These are phyloP conservation scores for Agonopterix subpropinquella DNA, from an alignment of 2,888 invertebrate species.

Conservation along the genomic window DNA sequence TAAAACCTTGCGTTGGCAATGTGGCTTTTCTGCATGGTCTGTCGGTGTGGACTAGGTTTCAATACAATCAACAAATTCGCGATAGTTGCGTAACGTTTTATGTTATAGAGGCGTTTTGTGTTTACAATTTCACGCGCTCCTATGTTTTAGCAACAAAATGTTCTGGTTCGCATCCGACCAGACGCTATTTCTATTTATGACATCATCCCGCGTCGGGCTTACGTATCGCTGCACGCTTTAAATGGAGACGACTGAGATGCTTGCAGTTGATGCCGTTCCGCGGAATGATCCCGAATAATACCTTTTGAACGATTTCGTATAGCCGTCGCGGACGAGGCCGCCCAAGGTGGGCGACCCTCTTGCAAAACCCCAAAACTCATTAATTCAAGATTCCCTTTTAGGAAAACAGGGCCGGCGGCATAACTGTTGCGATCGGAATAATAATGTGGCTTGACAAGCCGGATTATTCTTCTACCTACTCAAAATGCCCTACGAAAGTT, in stretches of 20 bases:
- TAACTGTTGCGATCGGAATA: slow-evolving; percentile 49
- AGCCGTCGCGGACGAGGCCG: slow-evolving; percentile 33
- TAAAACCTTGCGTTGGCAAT: neutral
- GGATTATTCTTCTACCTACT: slow-evolving; percentile 13
- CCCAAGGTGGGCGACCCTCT: slow-evolving; percentile 45
- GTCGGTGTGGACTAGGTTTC: neutral
- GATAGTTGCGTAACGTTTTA: slow-evolving; percentile 14
- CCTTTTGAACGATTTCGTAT: slow-evolving; percentile 61
- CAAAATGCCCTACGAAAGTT: neutral
- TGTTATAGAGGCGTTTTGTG: slow-evolving; percentile 15
- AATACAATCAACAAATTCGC: neutral
- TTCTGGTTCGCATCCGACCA: slow-evolving; percentile 47
- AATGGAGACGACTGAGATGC: slow-evolving; percentile 73
- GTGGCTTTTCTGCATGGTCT: neutral
- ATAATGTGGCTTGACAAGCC: slow-evolving; percentile 35
- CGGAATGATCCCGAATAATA: slow-evolving; percentile 67
- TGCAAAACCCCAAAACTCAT: slow-evolving; percentile 62
- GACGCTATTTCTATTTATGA: slow-evolving; percentile 77
- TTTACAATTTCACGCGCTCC: slow-evolving; percentile 45
- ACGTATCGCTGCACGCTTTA: slow-evolving; percentile 77
- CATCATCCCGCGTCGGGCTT: slow-evolving; percentile 74
- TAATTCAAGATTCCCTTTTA: slow-evolving; percentile 70
- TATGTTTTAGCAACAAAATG: slow-evolving; percentile 58
- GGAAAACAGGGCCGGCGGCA: slow-evolving; percentile 51
- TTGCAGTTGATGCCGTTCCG: slow-evolving; percentile 72